Base-by-base conservation (phyloP, 2,797 vertebrate genomes). In the Bovichtus diacanthus region DNA sequence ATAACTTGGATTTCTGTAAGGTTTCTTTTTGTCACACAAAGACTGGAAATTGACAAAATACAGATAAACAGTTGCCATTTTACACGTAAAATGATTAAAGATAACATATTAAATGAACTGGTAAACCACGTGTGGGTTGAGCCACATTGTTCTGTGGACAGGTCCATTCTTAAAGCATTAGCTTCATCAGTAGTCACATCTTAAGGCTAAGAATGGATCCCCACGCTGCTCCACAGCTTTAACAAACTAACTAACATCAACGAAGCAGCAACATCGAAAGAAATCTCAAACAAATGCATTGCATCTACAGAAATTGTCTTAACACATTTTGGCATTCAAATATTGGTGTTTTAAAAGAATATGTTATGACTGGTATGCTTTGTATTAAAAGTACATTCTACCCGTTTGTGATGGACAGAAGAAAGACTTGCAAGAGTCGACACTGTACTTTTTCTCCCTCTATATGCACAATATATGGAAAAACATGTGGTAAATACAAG, bases 201-300 rank as follows among this genome's bases (percentile, higher is more conserved):
- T 95, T 95, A 95, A 94, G 94, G 94, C 94, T 94, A 86, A 67
- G 87, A 93, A 94, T 84, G 88, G 86, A 78, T 83, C 81, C 82
- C 70, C 76, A 73, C 71, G 59, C 78, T 74, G 80, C 81, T 87
- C 79, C 78, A 86, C 80, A 79, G 70, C 76, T 83, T 82, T 64
- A 61, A 83, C 74, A 70, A 81, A 82, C 74, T 65, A 84, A 80
- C 64, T 84, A 80, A 82, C 58, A 76, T 71, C 82, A 89, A 91
- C 87, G 78, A 76, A 94, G 90, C 90, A 92, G 91, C 87, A 49
- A 88, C 84, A 75, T 58, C 15, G 5, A 74, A 88, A 83, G 71
- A 31, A 80, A 90, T 76, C 73, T 81, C 81, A 83, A 87, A 91
- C 25, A 75, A 80, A 90, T 61, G 78, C 80, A 86, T 74, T 84